Conservation (phyloP, 1,140 invertebrate species). For the Trichoplusia ni region DNA sequence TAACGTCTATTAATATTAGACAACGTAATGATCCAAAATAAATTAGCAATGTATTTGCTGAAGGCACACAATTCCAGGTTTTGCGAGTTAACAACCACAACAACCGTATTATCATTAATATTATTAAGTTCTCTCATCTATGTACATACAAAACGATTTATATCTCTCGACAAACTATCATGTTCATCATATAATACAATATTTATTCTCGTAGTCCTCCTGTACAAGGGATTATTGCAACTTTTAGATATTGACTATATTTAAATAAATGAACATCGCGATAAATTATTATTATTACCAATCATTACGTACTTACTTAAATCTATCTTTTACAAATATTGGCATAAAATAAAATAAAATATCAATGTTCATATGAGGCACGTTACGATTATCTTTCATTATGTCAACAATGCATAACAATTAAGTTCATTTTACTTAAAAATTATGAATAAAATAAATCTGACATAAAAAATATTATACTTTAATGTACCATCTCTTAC, state of each 20-base stretch:
- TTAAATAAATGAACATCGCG: slow-evolving; percentile 25
- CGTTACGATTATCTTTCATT: slow-evolving; percentile 48
- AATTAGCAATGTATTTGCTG: slow-evolving; percentile 32
- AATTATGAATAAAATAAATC: slow-evolving; percentile 45
- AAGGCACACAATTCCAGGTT: slow-evolving; percentile 35
- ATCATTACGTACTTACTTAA: slow-evolving; percentile 49
- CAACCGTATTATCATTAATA: slow-evolving; percentile 18
- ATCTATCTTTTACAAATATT: slow-evolving; percentile 55
- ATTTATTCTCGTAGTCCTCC: slow-evolving; percentile 19
- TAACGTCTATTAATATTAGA: slow-evolving; percentile 28
- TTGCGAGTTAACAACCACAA: slow-evolving; percentile 26
- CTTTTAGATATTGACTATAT: slow-evolving; percentile 26
- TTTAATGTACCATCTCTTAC: slow-evolving; percentile 37
- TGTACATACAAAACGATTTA: slow-evolving; percentile 26
- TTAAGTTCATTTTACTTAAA: slow-evolving; percentile 45
- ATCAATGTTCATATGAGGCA: slow-evolving; percentile 63
- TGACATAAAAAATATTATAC: slow-evolving; percentile 46
- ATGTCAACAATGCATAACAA: slow-evolving; percentile 43
- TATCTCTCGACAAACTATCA: slow-evolving; percentile 25
- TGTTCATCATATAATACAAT: slow-evolving; percentile 26
- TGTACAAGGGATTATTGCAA: slow-evolving; percentile 30
- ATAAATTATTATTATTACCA: slow-evolving; percentile 77
- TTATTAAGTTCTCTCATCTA: slow-evolving; percentile 21
- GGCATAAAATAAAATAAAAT: slow-evolving; percentile 67
- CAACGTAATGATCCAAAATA: slow-evolving; percentile 27